Percentiles rank a stretch among this genome's conserved stretches.
Evolutionary conservation across 2,797 vertebrate genomes (phyloP).

Genomic region (Odontamblyopus lacepedii): DNA sequence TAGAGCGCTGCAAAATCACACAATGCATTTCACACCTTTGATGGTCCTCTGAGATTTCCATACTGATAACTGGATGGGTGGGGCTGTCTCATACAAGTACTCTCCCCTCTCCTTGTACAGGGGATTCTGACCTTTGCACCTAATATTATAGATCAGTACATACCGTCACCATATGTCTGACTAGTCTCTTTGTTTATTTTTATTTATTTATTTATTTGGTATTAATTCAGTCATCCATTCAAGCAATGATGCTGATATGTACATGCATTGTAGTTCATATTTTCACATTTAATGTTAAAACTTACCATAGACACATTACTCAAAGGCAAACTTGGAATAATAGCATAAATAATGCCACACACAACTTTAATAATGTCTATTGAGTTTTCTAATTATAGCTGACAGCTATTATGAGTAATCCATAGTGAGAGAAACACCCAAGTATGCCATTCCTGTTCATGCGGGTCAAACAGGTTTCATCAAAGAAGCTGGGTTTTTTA

Average conservation of each 20-base stretch:
- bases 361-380: neutral
- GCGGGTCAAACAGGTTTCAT: slow-evolving; percentile 56
- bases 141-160: slow-evolving; percentile 20
- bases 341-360: slow-evolving; percentile 28
- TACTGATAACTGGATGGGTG: neutral
- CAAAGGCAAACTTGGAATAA: slow-evolving; percentile 6
- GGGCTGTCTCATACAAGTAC: too few relatives aligned
- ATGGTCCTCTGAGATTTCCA: slow-evolving; percentile 23
- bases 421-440: slow-evolving; percentile 52
- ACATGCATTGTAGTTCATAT: too few relatives aligned
- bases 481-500: slow-evolving; percentile 22
- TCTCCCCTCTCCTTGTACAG: too few relatives aligned
- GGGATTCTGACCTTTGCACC: too few relatives aligned
- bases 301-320: slow-evolving; percentile 18
- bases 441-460: slow-evolving; percentile 53
- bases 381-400: slow-evolving; percentile 7
- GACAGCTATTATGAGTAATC: slow-evolving; percentile 42
- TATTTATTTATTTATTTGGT: too few relatives aligned
- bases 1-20: slow-evolving; percentile 26
- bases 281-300: neutral
- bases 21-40: slow-evolving; percentile 32
- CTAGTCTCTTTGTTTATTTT: slow-evolving; percentile 7
- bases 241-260: slow-evolving; percentile 1
- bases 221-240: too few relatives aligned
- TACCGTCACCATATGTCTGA: slow-evolving; percentile 35